phyloP scores from a whole-genome alignment of 2,888 invertebrate species.

The Rhyacophila evoluta region DNA sequence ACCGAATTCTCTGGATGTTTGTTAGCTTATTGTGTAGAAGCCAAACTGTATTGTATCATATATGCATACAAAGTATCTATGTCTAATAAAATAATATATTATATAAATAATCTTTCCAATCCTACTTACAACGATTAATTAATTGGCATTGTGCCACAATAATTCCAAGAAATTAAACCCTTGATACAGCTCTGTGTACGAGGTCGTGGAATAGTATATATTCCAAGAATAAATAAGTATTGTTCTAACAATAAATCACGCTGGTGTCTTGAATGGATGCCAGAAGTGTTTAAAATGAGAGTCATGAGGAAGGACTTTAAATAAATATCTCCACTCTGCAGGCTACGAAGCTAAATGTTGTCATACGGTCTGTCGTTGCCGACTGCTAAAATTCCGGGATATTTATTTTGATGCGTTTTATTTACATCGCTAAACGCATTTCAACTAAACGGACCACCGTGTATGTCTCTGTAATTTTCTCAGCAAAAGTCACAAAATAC shows the following conservation, averaged over 20 bases:
- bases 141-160: too few relatives aligned
- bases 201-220: neutral
- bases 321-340: neutral
- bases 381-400: neutral
- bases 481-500: neutral
- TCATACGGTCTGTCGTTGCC: neutral
- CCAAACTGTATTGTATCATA: too few relatives aligned
- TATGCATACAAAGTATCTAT: too few relatives aligned
- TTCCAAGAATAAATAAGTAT: constrained; percentile 15
- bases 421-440: neutral
- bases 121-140: too few relatives aligned
- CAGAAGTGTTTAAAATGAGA: neutral
- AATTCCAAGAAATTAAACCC: neutral
- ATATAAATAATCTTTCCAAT: too few relatives aligned
- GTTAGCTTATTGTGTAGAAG: too few relatives aligned
- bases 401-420: neutral
- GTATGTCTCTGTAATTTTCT: too few relatives aligned
- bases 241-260: constrained; percentile 13
- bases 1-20: too few relatives aligned
- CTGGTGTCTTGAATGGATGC: constrained; percentile 6
- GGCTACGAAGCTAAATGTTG: neutral
- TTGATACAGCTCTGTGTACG: neutral
- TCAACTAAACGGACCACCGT: too few relatives aligned
- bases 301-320: constrained; percentile 15
- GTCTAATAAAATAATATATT: too few relatives aligned